phyloP scores from a whole-genome alignment of 2,888 invertebrate species.

The Lasioglossum leucozonium region DNA sequence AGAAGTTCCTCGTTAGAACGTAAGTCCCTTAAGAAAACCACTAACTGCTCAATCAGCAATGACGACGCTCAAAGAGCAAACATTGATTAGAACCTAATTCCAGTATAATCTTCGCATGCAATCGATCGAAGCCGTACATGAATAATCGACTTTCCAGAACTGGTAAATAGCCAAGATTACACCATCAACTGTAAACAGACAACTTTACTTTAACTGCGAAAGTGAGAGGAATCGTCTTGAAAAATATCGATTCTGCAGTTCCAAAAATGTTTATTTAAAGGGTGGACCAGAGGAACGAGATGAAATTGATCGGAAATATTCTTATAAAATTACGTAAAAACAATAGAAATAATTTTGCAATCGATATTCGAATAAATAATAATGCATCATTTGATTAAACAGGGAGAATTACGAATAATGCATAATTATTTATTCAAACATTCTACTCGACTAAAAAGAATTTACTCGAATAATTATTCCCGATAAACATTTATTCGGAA shows the following conservation, averaged over 20 bases:
- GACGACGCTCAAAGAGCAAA: background rate
- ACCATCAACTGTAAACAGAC: background rate
- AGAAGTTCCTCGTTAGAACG: background rate
- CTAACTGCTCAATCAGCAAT: background rate
- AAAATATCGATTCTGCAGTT: background rate
- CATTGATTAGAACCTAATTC: slow-evolving; percentile 2
- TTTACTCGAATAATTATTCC: too few relatives aligned
- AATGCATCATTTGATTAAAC: too few relatives aligned
- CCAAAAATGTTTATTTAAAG: too few relatives aligned
- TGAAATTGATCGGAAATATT: too few relatives aligned
- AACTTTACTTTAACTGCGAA: background rate
- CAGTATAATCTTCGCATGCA: background rate
- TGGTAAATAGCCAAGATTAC: background rate
- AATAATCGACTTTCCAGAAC: slow-evolving; percentile 10
- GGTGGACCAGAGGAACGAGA: too few relatives aligned
- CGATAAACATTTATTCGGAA: too few relatives aligned
- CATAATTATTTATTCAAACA: too few relatives aligned
- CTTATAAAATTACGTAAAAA: too few relatives aligned
- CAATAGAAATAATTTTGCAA: too few relatives aligned
- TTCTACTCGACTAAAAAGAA: too few relatives aligned
- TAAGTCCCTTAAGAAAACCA: background rate
- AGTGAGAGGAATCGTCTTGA: background rate
- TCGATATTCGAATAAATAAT: too few relatives aligned
- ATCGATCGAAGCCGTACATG: background rate
- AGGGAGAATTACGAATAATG: too few relatives aligned